Evolutionary conservation across 2,797 vertebrate genomes (phyloP).

Genomic region (Ptychadena robeensis): DNA sequence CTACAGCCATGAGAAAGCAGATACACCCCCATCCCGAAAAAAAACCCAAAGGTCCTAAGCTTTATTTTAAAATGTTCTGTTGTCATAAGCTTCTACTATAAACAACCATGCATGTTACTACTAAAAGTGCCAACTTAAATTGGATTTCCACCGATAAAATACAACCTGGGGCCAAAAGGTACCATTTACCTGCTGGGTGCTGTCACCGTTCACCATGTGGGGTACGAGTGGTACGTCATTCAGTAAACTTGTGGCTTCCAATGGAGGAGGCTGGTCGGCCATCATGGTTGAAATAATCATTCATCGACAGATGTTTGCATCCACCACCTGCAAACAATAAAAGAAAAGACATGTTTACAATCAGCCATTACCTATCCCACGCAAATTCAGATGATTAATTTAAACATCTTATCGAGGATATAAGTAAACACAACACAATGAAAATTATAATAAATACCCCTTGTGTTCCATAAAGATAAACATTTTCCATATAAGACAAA

Average conservation of each 20-base stretch:
- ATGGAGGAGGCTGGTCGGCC: constrained; percentile 79
- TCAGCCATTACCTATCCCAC: neutral
- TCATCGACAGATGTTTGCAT: constrained; percentile 72
- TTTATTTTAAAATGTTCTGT: too few species aligned
- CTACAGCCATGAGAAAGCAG: too few species aligned
- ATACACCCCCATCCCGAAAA: too few species aligned
- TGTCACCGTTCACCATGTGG: constrained; percentile 77
- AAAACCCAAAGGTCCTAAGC: too few species aligned
- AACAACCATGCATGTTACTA: too few species aligned
- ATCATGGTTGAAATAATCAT: constrained; percentile 75
- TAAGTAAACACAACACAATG: too few species aligned
- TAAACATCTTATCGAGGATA: neutral
- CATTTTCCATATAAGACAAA: too few species aligned
- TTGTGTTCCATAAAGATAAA: neutral
- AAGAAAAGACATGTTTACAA: neutral
- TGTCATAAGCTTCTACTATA: too few species aligned
- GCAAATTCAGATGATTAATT: neutral
- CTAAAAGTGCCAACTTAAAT: too few species aligned
- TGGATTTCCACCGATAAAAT: too few species aligned
- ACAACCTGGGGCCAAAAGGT: neutral
- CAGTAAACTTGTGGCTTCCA: constrained; percentile 76
- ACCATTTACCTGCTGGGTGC: constrained; percentile 75
- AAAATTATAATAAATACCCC: neutral
- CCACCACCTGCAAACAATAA: constrained; percentile 62
- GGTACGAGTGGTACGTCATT: constrained; percentile 77